These are phyloP conservation scores for Drosophila parthenogenetica DNA, from an alignment of 2,888 invertebrate species.

Conservation along the genomic window DNA sequence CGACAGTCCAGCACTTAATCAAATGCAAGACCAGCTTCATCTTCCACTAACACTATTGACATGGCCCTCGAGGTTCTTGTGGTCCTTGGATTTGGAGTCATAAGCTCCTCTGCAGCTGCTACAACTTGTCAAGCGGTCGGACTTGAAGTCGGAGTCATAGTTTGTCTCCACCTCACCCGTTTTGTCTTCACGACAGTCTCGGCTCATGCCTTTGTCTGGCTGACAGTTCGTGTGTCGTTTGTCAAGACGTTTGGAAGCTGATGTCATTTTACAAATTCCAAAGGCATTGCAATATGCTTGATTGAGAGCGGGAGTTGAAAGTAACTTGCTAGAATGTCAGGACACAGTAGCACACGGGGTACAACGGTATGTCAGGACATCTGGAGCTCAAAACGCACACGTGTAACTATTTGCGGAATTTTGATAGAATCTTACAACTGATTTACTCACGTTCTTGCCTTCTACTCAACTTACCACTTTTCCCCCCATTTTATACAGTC, in stretches of 20 bases:
- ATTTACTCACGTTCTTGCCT: constrained; percentile 58
- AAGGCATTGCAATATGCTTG: constrained; percentile 63
- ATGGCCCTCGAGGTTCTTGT: not conserved
- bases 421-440: constrained; percentile 70
- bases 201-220: not conserved
- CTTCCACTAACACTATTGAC: constrained; percentile 16
- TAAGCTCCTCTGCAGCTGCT: constrained; percentile 15
- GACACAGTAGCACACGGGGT: not conserved
- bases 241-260: constrained; percentile 37
- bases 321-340: constrained; percentile 14
- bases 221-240: constrained; percentile 27
- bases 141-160: too few relatives aligned
- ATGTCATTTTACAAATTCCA: constrained; percentile 39
- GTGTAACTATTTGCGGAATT: constrained; percentile 69
- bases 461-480: not conserved
- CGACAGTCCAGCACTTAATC: constrained; percentile 71
- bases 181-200: not conserved
- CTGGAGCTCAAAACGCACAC: constrained; percentile 34
- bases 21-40: constrained; percentile 56
- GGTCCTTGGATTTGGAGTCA: not conserved
- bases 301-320: constrained; percentile 62
- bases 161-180: not conserved
- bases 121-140: constrained; percentile 7
- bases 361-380: constrained; percentile 1
- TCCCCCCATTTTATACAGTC: not conserved